These are phyloP conservation scores for Stichopus horrens DNA, from an alignment of 53 echinoderm and acorn worm genomes.

Conservation along the genomic window DNA sequence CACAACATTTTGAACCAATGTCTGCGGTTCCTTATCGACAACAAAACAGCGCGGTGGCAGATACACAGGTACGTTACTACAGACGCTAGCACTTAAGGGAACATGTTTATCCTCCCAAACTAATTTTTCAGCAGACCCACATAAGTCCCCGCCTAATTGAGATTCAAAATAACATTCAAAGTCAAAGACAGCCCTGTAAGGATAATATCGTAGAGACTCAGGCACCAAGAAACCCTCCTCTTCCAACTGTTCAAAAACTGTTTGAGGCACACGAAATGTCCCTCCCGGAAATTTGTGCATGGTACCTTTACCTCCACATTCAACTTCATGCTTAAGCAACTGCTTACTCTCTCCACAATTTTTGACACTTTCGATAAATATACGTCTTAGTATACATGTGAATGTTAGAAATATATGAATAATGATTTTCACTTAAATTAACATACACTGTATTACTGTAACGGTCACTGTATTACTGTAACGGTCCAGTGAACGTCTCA, in stretches of 20 bases:
- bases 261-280: not conserved
- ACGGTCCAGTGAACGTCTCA: constrained; percentile 11
- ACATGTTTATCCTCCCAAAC: constrained; percentile 14
- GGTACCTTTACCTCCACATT: constrained; percentile 10
- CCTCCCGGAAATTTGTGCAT: constrained; percentile 31
- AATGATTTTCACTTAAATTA: constrained; percentile 34
- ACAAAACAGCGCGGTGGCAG: not conserved
- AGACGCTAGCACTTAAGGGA: constrained; percentile 48
- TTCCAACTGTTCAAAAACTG: constrained; percentile 22
- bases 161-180: constrained; percentile 13
- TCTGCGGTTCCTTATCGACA: not conserved
- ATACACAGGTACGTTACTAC: constrained; percentile 48
- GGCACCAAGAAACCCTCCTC: constrained; percentile 5
- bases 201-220: not conserved
- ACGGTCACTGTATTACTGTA: not conserved
- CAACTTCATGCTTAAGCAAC: constrained; percentile 11
- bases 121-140: not conserved
- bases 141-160: too few relatives aligned
- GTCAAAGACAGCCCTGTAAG: constrained; percentile 9
- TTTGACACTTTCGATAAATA: constrained; percentile 7
- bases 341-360: constrained; percentile 31
- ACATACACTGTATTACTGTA: too few relatives aligned
- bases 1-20: not conserved
- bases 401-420: constrained; percentile 35
- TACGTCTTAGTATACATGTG: constrained; percentile 29